Percentiles rank a stretch among this genome's conserved stretches.
phyloP scores from a whole-genome alignment of 1,140 invertebrate genomes.

The Drosophila yakuba region DNA sequence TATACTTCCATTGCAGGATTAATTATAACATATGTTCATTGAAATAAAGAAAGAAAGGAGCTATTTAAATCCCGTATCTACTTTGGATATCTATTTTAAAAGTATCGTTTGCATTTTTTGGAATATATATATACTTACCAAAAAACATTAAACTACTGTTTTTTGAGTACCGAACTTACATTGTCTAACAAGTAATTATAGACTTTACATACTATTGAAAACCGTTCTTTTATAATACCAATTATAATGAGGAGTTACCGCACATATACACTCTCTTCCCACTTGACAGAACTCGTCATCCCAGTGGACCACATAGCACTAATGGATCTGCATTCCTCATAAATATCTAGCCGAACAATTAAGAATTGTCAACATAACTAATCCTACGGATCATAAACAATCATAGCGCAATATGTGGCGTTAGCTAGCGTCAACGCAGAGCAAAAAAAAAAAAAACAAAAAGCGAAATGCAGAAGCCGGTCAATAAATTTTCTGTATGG shows the following conservation, averaged over 20 bases:
- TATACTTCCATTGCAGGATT: neutral
- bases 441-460: constrained; percentile 29
- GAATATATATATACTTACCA: no score
- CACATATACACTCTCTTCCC: no score
- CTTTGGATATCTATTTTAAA: no score
- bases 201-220: neutral
- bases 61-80: no score
- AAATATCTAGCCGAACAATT: constrained; percentile 41
- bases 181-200: no score
- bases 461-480: constrained; percentile 31
- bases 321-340: constrained; percentile 1
- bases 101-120: no score
- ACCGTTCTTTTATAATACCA: neutral
- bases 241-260: neutral
- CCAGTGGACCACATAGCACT: neutral
- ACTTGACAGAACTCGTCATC: neutral
- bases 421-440: constrained; percentile 43
- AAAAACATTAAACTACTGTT: no score
- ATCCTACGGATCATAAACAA: constrained; percentile 41
- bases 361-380: constrained; percentile 35
- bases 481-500: constrained; percentile 67
- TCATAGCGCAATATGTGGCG: constrained; percentile 49
- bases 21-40: neutral
- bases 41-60: no score
- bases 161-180: no score